Evolutionary conservation across 2,888 invertebrate species (phyloP), one percentile per base, ranked within the genome.

Genomic region (Steinernema carpocapsae): DNA sequence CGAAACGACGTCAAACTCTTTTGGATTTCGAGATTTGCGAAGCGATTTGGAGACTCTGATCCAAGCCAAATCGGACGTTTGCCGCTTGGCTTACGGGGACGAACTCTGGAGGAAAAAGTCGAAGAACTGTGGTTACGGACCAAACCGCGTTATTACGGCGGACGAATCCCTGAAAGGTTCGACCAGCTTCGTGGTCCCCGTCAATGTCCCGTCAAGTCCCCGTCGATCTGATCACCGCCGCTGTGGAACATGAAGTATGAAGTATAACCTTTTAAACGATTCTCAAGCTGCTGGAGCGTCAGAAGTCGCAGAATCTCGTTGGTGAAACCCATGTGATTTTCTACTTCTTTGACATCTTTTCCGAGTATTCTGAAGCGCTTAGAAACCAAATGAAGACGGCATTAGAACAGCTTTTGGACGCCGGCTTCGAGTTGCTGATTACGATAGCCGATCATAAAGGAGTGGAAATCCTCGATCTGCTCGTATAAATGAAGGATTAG

Each of bases 161-260:
- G 24, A 26, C 19, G 29, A 71, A 26, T n/a, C 12, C 22, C n/a
- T 43, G 1, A 26, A 73, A 26, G 29, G 29, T 17, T 42, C 78
- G n/a, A 78, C 76, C 22, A 42, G 32, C 42, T 43, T 75, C 79
- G 88, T 89, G 1, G 88, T 90, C 6, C 80, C 78, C 88, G 88
- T 87, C 46, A 82, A 88, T 74, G 85, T 85, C 43, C 86, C n/a
- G n/a, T 3, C 14, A 24, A 1, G 19, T 73, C 0, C 52, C 75
- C 12, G 24, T 73, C 48, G 52, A 24, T 37, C 46, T 75, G 19
- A 81, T 79, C 29, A 79, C 88, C 88, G 88, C 89, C 73, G 89
- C 90, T 0, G 76, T 90, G 52, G 86, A 86, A 77, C 88, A 88
- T 48, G n/a, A n/a, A n/a, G n/a, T n/a, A 83, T 85, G 70, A 88